A percentile compares a stretch with the other conserved stretches of the same genome.
Conservation (phyloP, 2,797 vertebrate species). For the Eutrigla gurnardus region DNA sequence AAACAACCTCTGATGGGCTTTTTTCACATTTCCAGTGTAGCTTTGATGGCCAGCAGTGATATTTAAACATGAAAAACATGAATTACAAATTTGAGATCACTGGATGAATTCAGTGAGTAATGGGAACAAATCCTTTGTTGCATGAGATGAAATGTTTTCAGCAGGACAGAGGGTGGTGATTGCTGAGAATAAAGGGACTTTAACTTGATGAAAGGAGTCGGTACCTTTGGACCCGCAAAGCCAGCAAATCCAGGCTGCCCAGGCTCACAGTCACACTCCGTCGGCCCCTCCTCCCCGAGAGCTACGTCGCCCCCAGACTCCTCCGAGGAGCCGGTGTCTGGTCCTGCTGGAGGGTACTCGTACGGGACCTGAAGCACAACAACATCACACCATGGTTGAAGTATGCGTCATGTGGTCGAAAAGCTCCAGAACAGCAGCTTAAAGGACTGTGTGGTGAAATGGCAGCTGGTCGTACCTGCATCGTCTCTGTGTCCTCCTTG, state of each 20-base stretch:
- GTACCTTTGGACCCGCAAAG: constrained; percentile 83
- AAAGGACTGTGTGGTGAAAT: not conserved
- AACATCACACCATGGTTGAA: not conserved
- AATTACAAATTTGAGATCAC: too few species aligned
- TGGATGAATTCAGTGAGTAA: too few species aligned
- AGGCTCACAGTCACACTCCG: constrained; percentile 81
- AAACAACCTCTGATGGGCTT: too few species aligned
- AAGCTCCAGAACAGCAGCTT: not conserved
- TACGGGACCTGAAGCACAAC: constrained; percentile 64
- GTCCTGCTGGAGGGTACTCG: constrained; percentile 33
- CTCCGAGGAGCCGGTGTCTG: constrained; percentile 58
- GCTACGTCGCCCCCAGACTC: constrained; percentile 62
- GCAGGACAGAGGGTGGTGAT: not conserved
- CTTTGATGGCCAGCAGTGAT: too few species aligned
- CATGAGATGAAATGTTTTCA: too few species aligned
- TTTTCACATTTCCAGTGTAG: too few species aligned
- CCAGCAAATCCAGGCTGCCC: constrained; percentile 81
- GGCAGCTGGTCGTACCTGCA: constrained; percentile 64
- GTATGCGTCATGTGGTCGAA: not conserved
- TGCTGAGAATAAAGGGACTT: not conserved
- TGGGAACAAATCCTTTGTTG: too few species aligned
- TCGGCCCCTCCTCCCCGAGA: constrained; percentile 69
- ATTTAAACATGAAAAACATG: too few species aligned
- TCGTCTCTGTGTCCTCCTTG: constrained; percentile 80
- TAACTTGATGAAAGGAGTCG: not conserved